Evolutionary conservation across 2,113 vertebrate species (phyloP).

Genomic region (Phrynosoma platyrhinos): DNA sequence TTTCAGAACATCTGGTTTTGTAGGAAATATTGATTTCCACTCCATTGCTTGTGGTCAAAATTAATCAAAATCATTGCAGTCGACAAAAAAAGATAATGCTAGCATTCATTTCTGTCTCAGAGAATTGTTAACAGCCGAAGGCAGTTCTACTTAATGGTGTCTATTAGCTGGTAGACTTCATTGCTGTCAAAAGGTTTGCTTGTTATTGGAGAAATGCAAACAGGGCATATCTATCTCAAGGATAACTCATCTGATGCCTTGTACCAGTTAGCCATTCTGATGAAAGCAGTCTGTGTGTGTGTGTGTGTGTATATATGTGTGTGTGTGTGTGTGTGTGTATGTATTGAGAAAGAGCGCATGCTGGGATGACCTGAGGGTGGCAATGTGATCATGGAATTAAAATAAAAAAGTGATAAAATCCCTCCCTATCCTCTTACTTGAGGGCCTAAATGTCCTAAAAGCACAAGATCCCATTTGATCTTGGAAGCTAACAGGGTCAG

Average conservation of each 20-base stretch:
- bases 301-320: no score
- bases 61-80: constrained; percentile 1
- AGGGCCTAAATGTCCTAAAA: no score
- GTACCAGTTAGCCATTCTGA: neutral
- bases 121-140: neutral
- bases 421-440: no score
- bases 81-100: neutral
- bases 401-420: neutral
- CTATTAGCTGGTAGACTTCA: neutral
- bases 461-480: no score
- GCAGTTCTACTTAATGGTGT: neutral
- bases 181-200: neutral
- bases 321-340: neutral
- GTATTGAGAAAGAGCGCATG: neutral
- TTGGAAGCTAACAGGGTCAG: no score
- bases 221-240: neutral
- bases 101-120: neutral
- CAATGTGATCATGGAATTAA: neutral
- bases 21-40: neutral
- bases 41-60: neutral
- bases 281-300: neutral
- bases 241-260: neutral
- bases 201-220: neutral
- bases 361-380: neutral
- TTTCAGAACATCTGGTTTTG: constrained; percentile 19